These are phyloP conservation scores for Anolis sagrei DNA, from an alignment of 2,113 vertebrate species.

Conservation along the genomic window DNA sequence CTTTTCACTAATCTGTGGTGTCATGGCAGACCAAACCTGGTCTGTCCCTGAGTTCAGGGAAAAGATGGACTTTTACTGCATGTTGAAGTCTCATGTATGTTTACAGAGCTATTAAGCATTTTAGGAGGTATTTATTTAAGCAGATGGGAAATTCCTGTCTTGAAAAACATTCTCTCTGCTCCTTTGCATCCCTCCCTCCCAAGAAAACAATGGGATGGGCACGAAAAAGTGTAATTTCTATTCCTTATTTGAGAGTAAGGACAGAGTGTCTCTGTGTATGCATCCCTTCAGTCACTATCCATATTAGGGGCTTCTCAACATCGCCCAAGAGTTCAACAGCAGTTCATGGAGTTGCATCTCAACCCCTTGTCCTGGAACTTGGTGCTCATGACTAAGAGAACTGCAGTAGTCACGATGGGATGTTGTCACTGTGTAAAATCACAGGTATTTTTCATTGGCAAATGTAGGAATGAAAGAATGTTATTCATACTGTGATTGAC, in stretches of 20 bases:
- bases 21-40: background rate
- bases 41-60: constrained; percentile 56
- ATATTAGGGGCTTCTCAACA: background rate
- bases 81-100: constrained; percentile 65
- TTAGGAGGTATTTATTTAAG: constrained; percentile 59
- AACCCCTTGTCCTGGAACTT: constrained; percentile 14
- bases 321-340: background rate
- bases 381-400: background rate
- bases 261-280: background rate
- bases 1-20: background rate
- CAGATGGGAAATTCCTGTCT: constrained; percentile 15
- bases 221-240: constrained; percentile 2
- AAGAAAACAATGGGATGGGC: constrained; percentile 26
- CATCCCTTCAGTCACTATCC: background rate
- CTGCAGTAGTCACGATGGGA: background rate
- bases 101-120: constrained; percentile 71
- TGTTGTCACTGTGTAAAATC: background rate
- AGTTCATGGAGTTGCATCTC: background rate
- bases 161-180: constrained; percentile 11
- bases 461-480: constrained; percentile 40
- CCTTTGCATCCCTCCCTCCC: constrained; percentile 8
- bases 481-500: constrained; percentile 6
- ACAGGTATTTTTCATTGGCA: constrained; percentile 27
- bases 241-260: background rate
- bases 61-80: constrained; percentile 53